Conservation (phyloP, 2,113 vertebrate genomes). For the Erythrocercus mccallii region DNA sequence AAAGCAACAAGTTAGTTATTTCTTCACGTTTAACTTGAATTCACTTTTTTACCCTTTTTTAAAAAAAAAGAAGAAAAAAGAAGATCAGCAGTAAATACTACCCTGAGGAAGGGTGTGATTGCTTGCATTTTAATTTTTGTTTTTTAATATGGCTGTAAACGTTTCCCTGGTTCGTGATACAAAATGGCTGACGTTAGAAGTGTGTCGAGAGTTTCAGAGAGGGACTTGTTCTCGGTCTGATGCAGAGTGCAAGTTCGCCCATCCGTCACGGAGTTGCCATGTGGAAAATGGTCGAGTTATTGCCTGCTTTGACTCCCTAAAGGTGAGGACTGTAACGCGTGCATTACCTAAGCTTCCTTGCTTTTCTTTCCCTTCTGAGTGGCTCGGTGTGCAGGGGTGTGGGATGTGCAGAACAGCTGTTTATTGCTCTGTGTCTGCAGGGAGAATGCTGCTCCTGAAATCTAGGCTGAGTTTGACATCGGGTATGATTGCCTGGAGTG, state of each 20-base stretch:
- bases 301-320: slow-evolving; percentile 98
- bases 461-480: not conserved
- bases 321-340: slow-evolving; percentile 80
- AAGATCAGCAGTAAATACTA: slow-evolving; percentile 23
- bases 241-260: slow-evolving; percentile 96
- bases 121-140: slow-evolving; percentile 57
- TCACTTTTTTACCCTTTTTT: slow-evolving; percentile 71
- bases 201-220: slow-evolving; percentile 98
- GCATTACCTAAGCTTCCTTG: not conserved
- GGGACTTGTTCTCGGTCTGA: slow-evolving; percentile 95
- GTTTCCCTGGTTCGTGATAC: slow-evolving; percentile 93
- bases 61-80: not conserved
- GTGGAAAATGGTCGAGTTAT: slow-evolving; percentile 98
- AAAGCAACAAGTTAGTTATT: slow-evolving; percentile 76
- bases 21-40: slow-evolving; percentile 74
- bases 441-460: not conserved
- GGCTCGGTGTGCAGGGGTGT: not conserved
- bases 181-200: slow-evolving; percentile 99
- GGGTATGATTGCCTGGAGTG: not conserved
- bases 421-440: not conserved
- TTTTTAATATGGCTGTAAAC: slow-evolving; percentile 85
- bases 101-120: slow-evolving; percentile 55
- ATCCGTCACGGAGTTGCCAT: slow-evolving; percentile 94
- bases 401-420: not conserved
- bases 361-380: not conserved